Evolutionary conservation across 35 echinoderm and acorn worm species (phyloP).

Genomic region (Stichopus chloronotus): DNA sequence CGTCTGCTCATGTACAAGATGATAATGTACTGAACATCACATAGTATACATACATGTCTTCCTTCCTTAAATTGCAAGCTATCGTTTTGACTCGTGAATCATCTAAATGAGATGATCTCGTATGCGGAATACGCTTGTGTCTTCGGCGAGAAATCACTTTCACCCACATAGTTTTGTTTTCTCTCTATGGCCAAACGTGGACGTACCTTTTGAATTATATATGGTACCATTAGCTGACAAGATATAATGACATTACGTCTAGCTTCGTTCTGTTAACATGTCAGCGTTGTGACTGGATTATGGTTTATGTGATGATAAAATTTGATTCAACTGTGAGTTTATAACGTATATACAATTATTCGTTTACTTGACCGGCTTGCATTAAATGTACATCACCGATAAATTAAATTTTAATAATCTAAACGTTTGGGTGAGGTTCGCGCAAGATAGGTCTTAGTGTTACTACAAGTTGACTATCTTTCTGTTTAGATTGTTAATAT

Average conservation of each 20-base stretch:
- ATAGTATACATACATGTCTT: too few species aligned
- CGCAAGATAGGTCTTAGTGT: too few species aligned
- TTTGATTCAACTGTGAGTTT: neutral
- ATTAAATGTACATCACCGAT: too few species aligned
- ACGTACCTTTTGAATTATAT: neutral
- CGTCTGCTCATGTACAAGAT: too few species aligned
- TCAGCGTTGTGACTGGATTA: neutral
- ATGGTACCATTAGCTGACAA: neutral
- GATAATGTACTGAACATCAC: too few species aligned
- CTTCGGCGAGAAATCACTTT: neutral
- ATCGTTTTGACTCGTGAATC: neutral
- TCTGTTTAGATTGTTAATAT: too few species aligned
- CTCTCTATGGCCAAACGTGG: neutral
- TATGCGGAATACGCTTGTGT: neutral
- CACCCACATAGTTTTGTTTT: neutral
- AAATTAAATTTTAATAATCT: too few species aligned
- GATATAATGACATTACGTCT: neutral
- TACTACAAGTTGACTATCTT: too few species aligned
- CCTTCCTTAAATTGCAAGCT: too few species aligned
- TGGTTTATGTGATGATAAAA: neutral
- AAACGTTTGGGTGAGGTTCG: too few species aligned
- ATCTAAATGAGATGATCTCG: neutral
- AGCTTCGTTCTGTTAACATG: neutral
- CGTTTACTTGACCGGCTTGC: too few species aligned
- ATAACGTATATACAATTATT: too few species aligned